Conservation (phyloP, 1,140 invertebrate species). For the Hyles vespertilio region DNA sequence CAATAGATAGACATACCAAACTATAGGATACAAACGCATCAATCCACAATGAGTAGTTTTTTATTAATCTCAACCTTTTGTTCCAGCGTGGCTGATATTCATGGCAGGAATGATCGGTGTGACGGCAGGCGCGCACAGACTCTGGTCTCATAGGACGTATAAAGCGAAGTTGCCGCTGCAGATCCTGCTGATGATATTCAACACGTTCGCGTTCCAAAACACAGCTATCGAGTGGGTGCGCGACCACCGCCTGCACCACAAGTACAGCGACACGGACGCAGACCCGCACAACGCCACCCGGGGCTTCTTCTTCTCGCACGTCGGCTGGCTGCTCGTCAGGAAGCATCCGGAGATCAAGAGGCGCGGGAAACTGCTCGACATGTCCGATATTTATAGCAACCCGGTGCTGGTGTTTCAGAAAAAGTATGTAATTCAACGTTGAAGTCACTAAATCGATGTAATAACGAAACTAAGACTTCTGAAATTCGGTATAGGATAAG, state of each 20-base stretch:
- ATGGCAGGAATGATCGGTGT: neutral
- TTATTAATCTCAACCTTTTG: neutral
- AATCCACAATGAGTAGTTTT: no score
- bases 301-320: slow-evolving; percentile 80
- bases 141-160: slow-evolving; percentile 1
- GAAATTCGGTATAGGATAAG: no score
- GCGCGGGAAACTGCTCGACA: slow-evolving; percentile 81
- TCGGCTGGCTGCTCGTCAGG: slow-evolving; percentile 78
- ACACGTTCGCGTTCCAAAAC: slow-evolving; percentile 74
- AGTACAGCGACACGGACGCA: slow-evolving; percentile 81
- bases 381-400: slow-evolving; percentile 82
- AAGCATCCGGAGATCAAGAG: slow-evolving; percentile 79
- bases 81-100: slow-evolving; percentile 4
- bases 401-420: slow-evolving; percentile 83
- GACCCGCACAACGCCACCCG: slow-evolving; percentile 46
- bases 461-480: no score
- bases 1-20: slow-evolving; percentile 8
- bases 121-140: slow-evolving; percentile 5
- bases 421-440: slow-evolving; percentile 49
- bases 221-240: slow-evolving; percentile 74
- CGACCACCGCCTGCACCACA: slow-evolving; percentile 80
- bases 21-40: neutral
- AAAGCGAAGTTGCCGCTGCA: slow-evolving; percentile 8
- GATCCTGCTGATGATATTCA: slow-evolving; percentile 6
- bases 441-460: no score